Percentiles rank a stretch among this genome's conserved stretches.
Evolutionary conservation across 2,888 invertebrate genomes (phyloP).

Genomic region (Netelia virgata): DNA sequence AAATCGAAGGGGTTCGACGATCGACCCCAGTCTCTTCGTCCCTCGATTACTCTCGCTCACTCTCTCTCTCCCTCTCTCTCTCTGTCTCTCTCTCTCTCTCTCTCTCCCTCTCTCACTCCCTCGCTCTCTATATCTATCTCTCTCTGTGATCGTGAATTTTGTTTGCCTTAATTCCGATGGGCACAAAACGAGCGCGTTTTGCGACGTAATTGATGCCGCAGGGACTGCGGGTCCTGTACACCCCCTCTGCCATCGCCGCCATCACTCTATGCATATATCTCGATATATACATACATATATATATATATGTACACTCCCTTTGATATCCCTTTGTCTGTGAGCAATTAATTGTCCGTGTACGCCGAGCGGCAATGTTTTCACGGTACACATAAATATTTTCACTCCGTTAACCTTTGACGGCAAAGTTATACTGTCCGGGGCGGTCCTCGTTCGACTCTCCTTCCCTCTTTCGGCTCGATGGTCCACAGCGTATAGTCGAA

Average conservation of each 20-base stretch:
- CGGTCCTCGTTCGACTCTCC: slow-evolving; percentile 17
- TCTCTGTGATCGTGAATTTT: slow-evolving; percentile 75
- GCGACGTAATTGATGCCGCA: slow-evolving; percentile 78
- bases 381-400: slow-evolving; percentile 78
- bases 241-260: slow-evolving; percentile 57
- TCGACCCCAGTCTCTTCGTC: slow-evolving; percentile 31
- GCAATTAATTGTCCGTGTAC: slow-evolving; percentile 78
- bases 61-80: too few species aligned
- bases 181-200: slow-evolving; percentile 70
- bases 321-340: slow-evolving; percentile 76
- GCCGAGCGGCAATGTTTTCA: slow-evolving; percentile 71
- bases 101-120: too few species aligned
- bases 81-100: too few species aligned
- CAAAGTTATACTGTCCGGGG: slow-evolving; percentile 64
- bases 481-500: not conserved
- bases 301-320: slow-evolving; percentile 63
- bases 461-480: not conserved
- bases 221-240: slow-evolving; percentile 71
- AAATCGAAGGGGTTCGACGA: slow-evolving; percentile 68
- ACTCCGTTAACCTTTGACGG: slow-evolving; percentile 77
- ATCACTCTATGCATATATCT: slow-evolving; percentile 6
- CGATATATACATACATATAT: slow-evolving; percentile 7
- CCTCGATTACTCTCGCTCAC: slow-evolving; percentile 18
- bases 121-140: too few species aligned
- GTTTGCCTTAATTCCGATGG: slow-evolving; percentile 79